Percentiles rank a stretch among this genome's conserved stretches.
Evolutionary conservation across 2,888 invertebrate species (phyloP).

Genomic region (Odontocolon sp.): DNA sequence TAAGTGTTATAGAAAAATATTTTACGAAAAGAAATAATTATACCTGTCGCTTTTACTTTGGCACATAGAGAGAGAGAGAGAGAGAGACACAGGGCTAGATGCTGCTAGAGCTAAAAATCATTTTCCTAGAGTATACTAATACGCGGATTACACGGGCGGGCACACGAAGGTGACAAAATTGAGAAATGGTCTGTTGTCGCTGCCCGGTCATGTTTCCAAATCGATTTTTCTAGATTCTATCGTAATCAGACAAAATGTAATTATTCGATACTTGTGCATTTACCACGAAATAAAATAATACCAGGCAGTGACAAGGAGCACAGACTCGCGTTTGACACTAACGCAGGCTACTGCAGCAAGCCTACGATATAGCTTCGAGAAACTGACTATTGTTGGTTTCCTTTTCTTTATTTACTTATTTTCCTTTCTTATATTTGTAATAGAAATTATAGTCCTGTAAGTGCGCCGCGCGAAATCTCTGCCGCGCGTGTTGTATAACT

Average conservation of each 20-base stretch:
- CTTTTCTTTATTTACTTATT: slow-evolving; percentile 1
- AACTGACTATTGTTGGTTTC: slow-evolving; percentile 20
- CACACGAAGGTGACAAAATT: slow-evolving; percentile 18
- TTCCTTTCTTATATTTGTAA: neutral
- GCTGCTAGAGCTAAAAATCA: slow-evolving; percentile 3
- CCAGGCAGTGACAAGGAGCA: slow-evolving; percentile 53
- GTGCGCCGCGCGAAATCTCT: neutral
- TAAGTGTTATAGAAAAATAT: neutral
- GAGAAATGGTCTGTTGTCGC: slow-evolving; percentile 29
- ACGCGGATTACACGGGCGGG: slow-evolving; percentile 11
- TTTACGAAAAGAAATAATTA: neutral
- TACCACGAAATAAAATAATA: neutral
- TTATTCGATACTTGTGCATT: neutral
- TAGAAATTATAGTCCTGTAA: neutral
- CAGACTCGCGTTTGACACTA: slow-evolving; percentile 60
- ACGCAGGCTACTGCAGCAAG: slow-evolving; percentile 76
- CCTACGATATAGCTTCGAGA: slow-evolving; percentile 78
- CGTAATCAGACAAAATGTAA: neutral
- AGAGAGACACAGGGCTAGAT: slow-evolving; percentile 17
- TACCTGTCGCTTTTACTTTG: slow-evolving; percentile 10
- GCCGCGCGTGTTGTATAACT: slow-evolving; percentile 1
- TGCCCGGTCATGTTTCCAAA: neutral
- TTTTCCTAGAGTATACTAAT: neutral
- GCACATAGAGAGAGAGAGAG: slow-evolving; percentile 17
- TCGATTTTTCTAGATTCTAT: neutral